Evolutionary conservation across 2,797 vertebrate species (phyloP).

Genomic region (Thalassophryne amazonica): DNA sequence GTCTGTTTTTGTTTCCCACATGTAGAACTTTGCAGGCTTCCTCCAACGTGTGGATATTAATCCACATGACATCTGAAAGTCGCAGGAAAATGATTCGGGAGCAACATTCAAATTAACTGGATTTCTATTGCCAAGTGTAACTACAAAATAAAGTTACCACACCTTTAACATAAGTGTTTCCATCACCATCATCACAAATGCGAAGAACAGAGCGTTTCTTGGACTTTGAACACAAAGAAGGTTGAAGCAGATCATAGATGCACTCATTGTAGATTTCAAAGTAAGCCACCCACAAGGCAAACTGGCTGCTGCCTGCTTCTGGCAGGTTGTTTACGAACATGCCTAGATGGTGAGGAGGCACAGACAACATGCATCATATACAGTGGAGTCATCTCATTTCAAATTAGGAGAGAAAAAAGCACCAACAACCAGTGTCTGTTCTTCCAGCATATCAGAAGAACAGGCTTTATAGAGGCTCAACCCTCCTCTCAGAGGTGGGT

Average conservation of each 20-base stretch:
- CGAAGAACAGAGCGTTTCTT: constrained; percentile 80
- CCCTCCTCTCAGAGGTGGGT: too few relatives aligned
- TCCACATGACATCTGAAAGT: constrained; percentile 86
- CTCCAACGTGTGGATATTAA: constrained; percentile 80
- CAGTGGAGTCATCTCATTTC: too few relatives aligned
- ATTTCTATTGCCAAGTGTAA: neutral
- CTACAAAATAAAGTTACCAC: neutral
- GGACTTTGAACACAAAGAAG: constrained; percentile 61
- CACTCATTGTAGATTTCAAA: constrained; percentile 93
- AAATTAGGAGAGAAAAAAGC: too few relatives aligned
- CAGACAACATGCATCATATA: neutral
- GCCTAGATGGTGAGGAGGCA: neutral
- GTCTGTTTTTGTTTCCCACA: constrained; percentile 88
- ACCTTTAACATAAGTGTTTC: constrained; percentile 89
- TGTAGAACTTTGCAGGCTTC: constrained; percentile 84
- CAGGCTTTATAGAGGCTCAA: too few relatives aligned
- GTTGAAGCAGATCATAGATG: constrained; percentile 84
- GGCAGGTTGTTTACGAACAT: constrained; percentile 22
- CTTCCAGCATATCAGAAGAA: too few relatives aligned
- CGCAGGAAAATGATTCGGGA: neutral
- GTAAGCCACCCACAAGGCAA: constrained; percentile 86
- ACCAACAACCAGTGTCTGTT: too few relatives aligned
- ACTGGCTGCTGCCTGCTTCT: constrained; percentile 52
- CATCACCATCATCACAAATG: constrained; percentile 85
- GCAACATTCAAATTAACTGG: neutral